These are phyloP conservation scores for Apeira syringaria DNA, from an alignment of 2,888 invertebrate species.

Conservation along the genomic window DNA sequence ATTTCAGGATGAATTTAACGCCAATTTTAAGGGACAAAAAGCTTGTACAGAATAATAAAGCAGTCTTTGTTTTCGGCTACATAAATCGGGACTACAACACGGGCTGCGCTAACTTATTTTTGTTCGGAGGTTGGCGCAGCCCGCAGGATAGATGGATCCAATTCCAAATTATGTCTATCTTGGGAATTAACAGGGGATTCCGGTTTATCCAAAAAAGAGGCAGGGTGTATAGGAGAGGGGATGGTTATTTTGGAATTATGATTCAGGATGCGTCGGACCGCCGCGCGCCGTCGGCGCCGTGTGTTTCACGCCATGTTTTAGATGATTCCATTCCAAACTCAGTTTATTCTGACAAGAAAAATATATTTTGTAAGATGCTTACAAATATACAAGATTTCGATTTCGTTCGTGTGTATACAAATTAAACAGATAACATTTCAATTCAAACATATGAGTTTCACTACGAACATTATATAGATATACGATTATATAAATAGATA, in stretches of 20 bases:
- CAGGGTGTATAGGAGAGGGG: constrained; percentile 57
- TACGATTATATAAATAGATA: no score
- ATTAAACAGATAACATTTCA: no score
- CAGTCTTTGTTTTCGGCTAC: constrained; percentile 69
- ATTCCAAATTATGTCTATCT: constrained; percentile 85
- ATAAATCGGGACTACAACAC: constrained; percentile 64
- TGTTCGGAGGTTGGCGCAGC: constrained; percentile 73
- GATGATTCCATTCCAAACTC: no score
- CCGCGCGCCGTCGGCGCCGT: constrained; percentile 73
- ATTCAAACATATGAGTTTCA: no score
- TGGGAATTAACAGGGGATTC: constrained; percentile 84
- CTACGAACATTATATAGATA: no score
- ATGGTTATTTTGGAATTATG: constrained; percentile 83
- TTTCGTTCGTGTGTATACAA: no score
- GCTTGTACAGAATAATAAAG: constrained; percentile 44
- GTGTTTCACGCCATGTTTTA: constrained; percentile 80
- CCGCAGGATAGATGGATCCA: constrained; percentile 83
- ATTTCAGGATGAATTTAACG: constrained; percentile 11
- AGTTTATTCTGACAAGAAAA: no score
- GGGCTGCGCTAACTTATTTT: constrained; percentile 71
- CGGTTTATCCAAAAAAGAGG: constrained; percentile 78
- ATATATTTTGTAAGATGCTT: no score
- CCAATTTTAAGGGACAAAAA: constrained; percentile 39
- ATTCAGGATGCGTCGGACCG: constrained; percentile 80
- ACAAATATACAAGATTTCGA: no score